Conservation (phyloP, 2,113 vertebrate species). For the Xyrauchen texanus region DNA sequence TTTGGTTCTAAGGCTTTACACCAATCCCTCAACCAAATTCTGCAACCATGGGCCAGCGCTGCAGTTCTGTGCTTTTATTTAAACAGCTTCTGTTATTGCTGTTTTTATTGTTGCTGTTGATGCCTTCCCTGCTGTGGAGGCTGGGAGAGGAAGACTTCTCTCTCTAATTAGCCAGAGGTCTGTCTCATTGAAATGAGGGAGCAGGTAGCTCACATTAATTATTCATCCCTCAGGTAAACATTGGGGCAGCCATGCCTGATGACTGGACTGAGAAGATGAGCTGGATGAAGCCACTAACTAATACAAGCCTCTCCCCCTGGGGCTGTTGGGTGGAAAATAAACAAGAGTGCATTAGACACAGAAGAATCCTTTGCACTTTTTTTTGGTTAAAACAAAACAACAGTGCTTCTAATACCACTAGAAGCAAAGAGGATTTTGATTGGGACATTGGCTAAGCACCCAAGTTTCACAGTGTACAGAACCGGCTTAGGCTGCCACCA, state of each 20-base stretch:
- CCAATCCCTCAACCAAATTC: constrained; percentile 26
- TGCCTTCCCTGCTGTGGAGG: constrained; percentile 62
- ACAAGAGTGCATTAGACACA: constrained; percentile 58
- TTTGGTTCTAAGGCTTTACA: constrained; percentile 61
- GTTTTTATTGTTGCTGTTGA: constrained; percentile 52
- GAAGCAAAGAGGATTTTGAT: constrained; percentile 58
- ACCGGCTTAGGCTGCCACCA: constrained; percentile 60
- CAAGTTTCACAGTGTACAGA: constrained; percentile 21
- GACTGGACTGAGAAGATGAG: constrained; percentile 59
- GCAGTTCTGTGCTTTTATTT: constrained; percentile 48
- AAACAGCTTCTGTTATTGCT: constrained; percentile 37
- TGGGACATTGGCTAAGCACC: constrained; percentile 2
- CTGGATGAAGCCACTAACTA: constrained; percentile 67
- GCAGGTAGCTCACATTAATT: constrained; percentile 74
- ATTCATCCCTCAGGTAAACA: constrained; percentile 73
- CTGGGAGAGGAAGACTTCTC: constrained; percentile 58
- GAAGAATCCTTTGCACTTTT: constrained; percentile 60
- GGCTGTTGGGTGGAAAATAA: constrained; percentile 63
- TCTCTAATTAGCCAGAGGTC: constrained; percentile 76
- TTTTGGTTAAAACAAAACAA: constrained; percentile 45
- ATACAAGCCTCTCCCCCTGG: constrained; percentile 67
- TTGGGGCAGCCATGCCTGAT: constrained; percentile 66
- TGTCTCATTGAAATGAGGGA: constrained; percentile 63
- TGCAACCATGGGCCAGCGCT: neutral
- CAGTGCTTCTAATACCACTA: constrained; percentile 1